phyloP scores from a whole-genome alignment of 2,888 invertebrate genomes.

The Chironomus riparius region DNA sequence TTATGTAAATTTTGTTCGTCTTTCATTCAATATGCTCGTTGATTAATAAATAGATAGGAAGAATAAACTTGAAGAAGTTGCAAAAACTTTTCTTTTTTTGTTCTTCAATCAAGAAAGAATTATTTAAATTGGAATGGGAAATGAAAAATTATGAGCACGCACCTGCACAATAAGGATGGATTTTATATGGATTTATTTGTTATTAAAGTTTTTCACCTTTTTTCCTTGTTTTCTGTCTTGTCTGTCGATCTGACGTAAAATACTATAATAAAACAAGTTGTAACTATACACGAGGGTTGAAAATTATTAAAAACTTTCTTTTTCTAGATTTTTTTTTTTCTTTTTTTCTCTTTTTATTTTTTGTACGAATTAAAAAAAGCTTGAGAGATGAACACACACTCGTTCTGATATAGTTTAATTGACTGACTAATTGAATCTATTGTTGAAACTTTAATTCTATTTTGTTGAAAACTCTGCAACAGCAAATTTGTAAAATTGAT shows the following conservation, averaged over 20 bases:
- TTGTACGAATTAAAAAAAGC: background rate
- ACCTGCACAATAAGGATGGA: background rate
- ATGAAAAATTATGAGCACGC: slow-evolving; percentile 16
- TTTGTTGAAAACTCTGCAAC: background rate
- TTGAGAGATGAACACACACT: slow-evolving; percentile 17
- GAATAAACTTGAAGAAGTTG: too few relatives aligned
- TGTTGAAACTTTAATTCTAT: background rate
- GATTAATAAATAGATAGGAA: background rate
- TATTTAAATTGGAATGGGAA: background rate
- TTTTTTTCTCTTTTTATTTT: background rate
- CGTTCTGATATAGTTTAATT: slow-evolving; percentile 12
- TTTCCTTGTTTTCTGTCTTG: background rate
- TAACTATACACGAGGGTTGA: background rate
- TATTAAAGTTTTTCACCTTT: background rate
- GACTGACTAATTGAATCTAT: slow-evolving; percentile 23
- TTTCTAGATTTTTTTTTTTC: background rate
- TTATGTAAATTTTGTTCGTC: slow-evolving; percentile 18
- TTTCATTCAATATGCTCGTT: background rate
- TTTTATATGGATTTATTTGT: background rate
- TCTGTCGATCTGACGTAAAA: background rate
- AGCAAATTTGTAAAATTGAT: background rate
- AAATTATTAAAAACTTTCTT: background rate
- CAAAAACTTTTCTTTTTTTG: background rate
- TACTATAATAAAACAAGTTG: background rate
- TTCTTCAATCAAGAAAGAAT: slow-evolving; percentile 1